Evolutionary conservation across 2,888 invertebrate species (phyloP).

Genomic region (Stenolophus ochropezus): DNA sequence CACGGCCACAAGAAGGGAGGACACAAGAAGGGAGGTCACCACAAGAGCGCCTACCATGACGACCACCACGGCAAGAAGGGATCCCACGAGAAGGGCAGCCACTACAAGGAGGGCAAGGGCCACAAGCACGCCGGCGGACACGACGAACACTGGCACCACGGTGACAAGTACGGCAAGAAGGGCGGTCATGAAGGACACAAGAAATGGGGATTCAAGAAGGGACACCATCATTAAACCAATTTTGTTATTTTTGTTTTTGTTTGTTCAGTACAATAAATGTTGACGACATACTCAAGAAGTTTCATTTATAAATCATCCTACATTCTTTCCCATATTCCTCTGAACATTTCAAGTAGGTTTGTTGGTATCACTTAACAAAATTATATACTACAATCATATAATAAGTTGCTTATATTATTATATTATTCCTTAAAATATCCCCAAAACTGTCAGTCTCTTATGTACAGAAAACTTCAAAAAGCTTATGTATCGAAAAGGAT

Average conservation of each 20-base stretch:
- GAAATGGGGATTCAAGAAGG: slow-evolving; percentile 81
- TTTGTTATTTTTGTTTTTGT: slow-evolving; percentile 58
- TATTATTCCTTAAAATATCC: too few relatives aligned
- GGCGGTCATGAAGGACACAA: slow-evolving; percentile 87
- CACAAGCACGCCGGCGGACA: slow-evolving; percentile 87
- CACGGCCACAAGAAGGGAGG: slow-evolving; percentile 89
- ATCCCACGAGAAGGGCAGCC: slow-evolving; percentile 86
- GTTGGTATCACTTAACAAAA: too few relatives aligned
- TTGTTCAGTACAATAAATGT: slow-evolving; percentile 58
- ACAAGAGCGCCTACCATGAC: slow-evolving; percentile 84
- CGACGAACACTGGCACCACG: slow-evolving; percentile 84
- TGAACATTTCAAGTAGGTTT: not conserved
- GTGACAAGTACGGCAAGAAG: slow-evolving; percentile 85
- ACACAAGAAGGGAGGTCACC: slow-evolving; percentile 87
- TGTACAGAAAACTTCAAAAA: too few relatives aligned
- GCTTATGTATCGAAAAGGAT: too few relatives aligned
- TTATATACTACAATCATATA: too few relatives aligned
- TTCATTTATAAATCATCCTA: too few relatives aligned
- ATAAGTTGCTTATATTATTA: too few relatives aligned
- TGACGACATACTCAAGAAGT: slow-evolving; percentile 22
- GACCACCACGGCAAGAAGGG: slow-evolving; percentile 89
- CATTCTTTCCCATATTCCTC: not conserved
- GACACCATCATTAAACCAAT: slow-evolving; percentile 66
- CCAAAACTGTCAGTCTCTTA: too few relatives aligned
- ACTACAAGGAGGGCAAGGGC: slow-evolving; percentile 86